Evolutionary conservation across 2,888 invertebrate genomes (phyloP).

Genomic region (Drosophila nr. fundita): DNA sequence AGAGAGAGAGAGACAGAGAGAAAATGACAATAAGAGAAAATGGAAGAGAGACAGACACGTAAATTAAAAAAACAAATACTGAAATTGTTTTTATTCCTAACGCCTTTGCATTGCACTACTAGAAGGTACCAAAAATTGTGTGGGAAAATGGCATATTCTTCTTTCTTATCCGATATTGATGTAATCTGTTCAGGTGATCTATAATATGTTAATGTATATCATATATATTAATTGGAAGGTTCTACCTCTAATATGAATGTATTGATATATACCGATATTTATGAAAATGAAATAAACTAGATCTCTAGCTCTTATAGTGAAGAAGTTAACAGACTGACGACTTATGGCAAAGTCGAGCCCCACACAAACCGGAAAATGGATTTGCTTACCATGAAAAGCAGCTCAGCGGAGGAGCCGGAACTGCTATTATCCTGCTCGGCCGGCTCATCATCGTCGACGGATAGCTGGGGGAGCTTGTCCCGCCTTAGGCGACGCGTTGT

Average conservation of each 20-base stretch:
- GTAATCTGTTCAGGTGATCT: background rate
- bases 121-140: background rate
- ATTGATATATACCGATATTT: background rate
- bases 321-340: background rate
- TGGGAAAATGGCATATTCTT: too few relatives aligned
- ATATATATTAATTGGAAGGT: too few relatives aligned
- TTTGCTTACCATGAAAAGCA: slow-evolving; percentile 84
- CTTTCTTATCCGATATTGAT: background rate
- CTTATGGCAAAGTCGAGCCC: background rate
- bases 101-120: background rate
- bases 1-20: background rate
- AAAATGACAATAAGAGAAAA: background rate
- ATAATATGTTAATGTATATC: background rate
- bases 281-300: background rate
- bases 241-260: too few relatives aligned
- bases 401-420: slow-evolving; percentile 84
- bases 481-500: slow-evolving; percentile 53
- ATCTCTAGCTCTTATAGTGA: background rate
- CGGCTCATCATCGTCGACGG: slow-evolving; percentile 64
- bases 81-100: background rate
- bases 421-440: slow-evolving; percentile 77
- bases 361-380: background rate
- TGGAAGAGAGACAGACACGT: background rate
- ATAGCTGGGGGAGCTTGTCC: slow-evolving; percentile 64
- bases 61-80: background rate